Base-by-base conservation (phyloP, 2,888 invertebrate species). In the Bugula neritina region DNA sequence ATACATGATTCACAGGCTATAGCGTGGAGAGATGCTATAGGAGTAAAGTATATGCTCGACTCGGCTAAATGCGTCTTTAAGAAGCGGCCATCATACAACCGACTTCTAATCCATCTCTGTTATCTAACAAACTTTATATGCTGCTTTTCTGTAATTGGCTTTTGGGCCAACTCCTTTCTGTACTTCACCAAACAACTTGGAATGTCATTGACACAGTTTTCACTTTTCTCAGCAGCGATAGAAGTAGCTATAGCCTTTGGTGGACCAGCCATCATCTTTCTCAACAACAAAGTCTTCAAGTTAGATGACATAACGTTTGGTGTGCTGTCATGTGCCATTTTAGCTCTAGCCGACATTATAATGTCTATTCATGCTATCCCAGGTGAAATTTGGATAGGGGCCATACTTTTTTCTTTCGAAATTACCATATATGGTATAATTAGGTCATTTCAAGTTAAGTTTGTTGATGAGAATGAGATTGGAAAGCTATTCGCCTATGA, bases 401-500 rank as follows among this genome's bases (percentile, higher is more conserved):
- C 13, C 5, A 55, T 25, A 55, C 25, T 55, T n/a, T 23, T 55
- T 13, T 10, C 55, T 5, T 55, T 55, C n/a, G 13, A 55, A 5
- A n/a, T 25, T 55, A 25, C 25, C n/a, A 25, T 55, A 17, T 55
- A 55, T 55, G 55, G n/a, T 5, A 5, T 55, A 5, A 23, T 55
- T n/a, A 55, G 55, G n/a, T 17, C 55, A 10, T 55, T 13, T n/a
- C 55, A n/a, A 55, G 55, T 55, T n/a, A n/a, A 17, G n/a, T 25
- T 55, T 5, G 55, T 55, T 13, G 55, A 55, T n/a, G 55, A 55
- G 5, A 23, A 55, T 25, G 55, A 55, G n/a, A 25, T 55, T 13
- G 55, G 55, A n/a, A 55, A 55, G 55, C 3, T 55, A 13, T 55
- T 55, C 25, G 55, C 55, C 3, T 55, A 55, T 55, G 55, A 55